Percentiles rank a stretch among this genome's conserved stretches.
phyloP scores from a whole-genome alignment of 2,888 invertebrate genomes.

The Sturmia bella region DNA sequence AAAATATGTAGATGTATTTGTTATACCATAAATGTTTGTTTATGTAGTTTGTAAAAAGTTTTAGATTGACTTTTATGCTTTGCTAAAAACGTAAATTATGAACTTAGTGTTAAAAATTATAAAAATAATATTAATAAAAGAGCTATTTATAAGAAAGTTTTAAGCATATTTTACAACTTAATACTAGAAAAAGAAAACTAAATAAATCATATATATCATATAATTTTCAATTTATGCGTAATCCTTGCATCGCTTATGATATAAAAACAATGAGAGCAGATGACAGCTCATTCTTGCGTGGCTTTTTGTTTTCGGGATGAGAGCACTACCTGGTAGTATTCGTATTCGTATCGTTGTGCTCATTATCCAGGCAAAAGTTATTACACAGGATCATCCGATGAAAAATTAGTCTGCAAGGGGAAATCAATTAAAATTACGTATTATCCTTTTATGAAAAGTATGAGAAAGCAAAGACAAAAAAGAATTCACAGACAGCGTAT shows the following conservation, averaged over 20 bases:
- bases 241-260: slow-evolving; percentile 50
- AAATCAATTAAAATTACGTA: too few relatives aligned
- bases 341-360: too few relatives aligned
- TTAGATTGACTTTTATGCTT: slow-evolving; percentile 50
- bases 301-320: slow-evolving; percentile 9
- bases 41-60: slow-evolving; percentile 46
- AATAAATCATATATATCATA: slow-evolving; percentile 51
- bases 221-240: slow-evolving; percentile 49
- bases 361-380: neutral
- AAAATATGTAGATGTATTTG: slow-evolving; percentile 5
- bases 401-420: neutral
- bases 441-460: too few relatives aligned
- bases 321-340: neutral
- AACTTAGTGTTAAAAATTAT: slow-evolving; percentile 56
- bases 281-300: slow-evolving; percentile 22
- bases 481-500: too few relatives aligned
- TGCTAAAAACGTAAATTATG: slow-evolving; percentile 57
- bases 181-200: slow-evolving; percentile 49
- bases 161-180: slow-evolving; percentile 73
- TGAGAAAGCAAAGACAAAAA: too few relatives aligned
- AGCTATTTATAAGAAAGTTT: slow-evolving; percentile 62
- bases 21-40: slow-evolving; percentile 9
- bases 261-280: slow-evolving; percentile 47
- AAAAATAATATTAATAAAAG: slow-evolving; percentile 51
- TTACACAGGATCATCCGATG: slow-evolving; percentile 25